Conservation (phyloP, 2,797 vertebrate genomes). For the Apodemus agrarius region DNA sequence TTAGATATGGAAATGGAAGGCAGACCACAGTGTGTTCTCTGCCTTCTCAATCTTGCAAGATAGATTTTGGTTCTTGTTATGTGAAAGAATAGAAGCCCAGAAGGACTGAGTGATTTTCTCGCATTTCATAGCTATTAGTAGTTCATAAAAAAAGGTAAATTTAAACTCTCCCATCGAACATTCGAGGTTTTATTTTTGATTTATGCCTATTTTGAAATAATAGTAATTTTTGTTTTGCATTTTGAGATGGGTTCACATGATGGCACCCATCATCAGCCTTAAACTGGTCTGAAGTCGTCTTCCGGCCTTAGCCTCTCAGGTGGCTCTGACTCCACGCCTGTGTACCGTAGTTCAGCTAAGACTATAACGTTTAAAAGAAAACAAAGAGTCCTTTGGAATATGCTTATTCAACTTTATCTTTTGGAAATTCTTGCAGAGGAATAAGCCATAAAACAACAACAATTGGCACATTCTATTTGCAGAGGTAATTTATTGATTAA, state of each 20-base stretch:
- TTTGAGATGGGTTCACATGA: neutral
- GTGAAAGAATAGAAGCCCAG: constrained; percentile 40
- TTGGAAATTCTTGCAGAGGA: constrained; percentile 5
- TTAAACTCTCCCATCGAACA: neutral
- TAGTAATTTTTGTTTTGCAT: constrained; percentile 19
- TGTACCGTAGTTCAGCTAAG: neutral
- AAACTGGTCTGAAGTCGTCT: neutral
- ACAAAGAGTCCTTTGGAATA: constrained; percentile 16
- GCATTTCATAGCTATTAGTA: constrained; percentile 17
- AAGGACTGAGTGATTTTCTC: constrained; percentile 38
- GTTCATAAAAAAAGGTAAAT: constrained; percentile 27
- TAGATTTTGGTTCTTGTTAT: constrained; percentile 36
- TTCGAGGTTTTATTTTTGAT: constrained; percentile 7
- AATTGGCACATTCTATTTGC: constrained; percentile 43
- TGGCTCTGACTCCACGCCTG: neutral
- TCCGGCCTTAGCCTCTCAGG: neutral
- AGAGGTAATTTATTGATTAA: neutral
- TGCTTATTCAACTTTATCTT: neutral
- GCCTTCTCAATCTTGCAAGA: neutral
- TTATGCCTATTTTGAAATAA: constrained; percentile 30
- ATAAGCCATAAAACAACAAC: neutral
- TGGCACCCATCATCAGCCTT: neutral
- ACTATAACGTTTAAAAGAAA: constrained; percentile 15
- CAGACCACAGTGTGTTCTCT: neutral
- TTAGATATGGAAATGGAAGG: constrained; percentile 33